Percentiles rank a stretch among this genome's conserved stretches.
These are phyloP conservation scores for Perca fluviatilis DNA, from an alignment of 2,113 vertebrate genomes.

Conservation along the genomic window DNA sequence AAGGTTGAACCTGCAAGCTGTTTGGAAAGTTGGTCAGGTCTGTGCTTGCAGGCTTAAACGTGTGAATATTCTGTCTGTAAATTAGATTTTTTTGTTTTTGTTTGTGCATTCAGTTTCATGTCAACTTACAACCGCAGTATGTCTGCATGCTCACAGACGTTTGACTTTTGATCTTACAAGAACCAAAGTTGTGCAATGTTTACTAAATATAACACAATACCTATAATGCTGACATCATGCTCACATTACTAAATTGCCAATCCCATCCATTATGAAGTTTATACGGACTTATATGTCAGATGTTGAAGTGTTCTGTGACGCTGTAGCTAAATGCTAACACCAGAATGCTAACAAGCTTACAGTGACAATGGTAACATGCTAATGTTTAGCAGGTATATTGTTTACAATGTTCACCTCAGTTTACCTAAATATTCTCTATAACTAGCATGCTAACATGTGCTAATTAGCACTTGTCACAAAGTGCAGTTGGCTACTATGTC, in stretches of 20 bases:
- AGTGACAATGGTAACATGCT: background rate
- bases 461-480: too few species aligned
- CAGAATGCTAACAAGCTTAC: background rate
- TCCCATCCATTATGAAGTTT: background rate
- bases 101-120: too few species aligned
- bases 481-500: background rate
- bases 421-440: too few species aligned
- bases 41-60: background rate
- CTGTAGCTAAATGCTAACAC: background rate
- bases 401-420: background rate
- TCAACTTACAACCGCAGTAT: background rate
- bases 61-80: background rate
- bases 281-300: background rate
- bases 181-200: background rate
- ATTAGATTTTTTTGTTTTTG: too few species aligned
- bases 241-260: background rate
- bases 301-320: background rate
- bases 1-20: too few species aligned
- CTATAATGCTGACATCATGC: too few species aligned
- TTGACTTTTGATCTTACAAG: background rate
- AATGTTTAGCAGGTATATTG: background rate
- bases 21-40: background rate
- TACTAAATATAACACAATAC: background rate
- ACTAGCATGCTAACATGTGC: too few species aligned
- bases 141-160: background rate